Conservation (phyloP, 1,140 invertebrate species). For the Bombus confusus region DNA sequence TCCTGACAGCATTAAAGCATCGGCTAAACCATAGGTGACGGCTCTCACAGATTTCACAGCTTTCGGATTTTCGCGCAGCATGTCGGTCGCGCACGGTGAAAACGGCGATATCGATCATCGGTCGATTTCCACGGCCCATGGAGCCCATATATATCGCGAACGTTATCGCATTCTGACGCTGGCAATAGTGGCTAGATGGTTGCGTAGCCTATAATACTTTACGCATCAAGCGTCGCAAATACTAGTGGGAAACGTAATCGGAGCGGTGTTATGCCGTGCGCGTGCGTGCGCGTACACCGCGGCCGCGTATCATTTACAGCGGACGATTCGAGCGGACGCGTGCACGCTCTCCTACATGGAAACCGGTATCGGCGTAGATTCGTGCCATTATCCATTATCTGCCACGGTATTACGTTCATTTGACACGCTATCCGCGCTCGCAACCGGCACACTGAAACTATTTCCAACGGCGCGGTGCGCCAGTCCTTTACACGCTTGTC, state of each 20-base stretch:
- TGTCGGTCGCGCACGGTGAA: not conserved
- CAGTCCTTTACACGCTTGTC: not conserved
- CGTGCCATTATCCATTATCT: constrained; percentile 72
- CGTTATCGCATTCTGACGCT: constrained; percentile 43
- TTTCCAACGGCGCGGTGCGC: not conserved
- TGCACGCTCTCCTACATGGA: constrained; percentile 53
- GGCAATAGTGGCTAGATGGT: not conserved
- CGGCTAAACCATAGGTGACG: not conserved
- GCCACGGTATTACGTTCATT: constrained; percentile 72
- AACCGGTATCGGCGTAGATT: constrained; percentile 70
- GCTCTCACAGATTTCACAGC: constrained; percentile 36
- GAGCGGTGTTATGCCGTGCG: constrained; percentile 51
- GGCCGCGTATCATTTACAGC: constrained; percentile 36
- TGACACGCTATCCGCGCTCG: constrained; percentile 69
- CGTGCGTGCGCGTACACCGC: constrained; percentile 13
- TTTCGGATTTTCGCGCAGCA: constrained; percentile 23
- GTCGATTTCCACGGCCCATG: constrained; percentile 15
- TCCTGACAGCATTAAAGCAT: not conserved
- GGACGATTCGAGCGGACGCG: constrained; percentile 5
- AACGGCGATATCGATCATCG: constrained; percentile 15
- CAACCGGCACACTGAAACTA: constrained; percentile 42
- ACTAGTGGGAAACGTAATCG: constrained; percentile 54
- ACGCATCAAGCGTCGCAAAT: constrained; percentile 43
- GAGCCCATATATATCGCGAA: not conserved
- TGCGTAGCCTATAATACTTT: constrained; percentile 46